These are phyloP conservation scores for Schizotus pectinicornis DNA, from an alignment of 2,888 invertebrate species.

Conservation along the genomic window DNA sequence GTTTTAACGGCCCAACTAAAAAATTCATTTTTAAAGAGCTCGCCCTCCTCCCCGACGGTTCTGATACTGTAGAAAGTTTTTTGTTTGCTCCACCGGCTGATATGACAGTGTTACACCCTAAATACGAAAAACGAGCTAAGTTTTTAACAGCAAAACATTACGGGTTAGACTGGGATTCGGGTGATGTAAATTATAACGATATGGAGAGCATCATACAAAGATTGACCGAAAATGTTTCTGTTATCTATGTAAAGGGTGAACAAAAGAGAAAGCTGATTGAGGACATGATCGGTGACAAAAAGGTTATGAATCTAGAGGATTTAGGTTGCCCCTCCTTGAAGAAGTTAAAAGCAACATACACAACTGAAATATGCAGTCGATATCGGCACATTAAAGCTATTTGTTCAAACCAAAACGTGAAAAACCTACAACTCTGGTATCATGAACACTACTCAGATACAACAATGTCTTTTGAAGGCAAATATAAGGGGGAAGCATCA, in stretches of 20 bases:
- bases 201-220: neutral
- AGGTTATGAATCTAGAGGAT: conserved; percentile 6
- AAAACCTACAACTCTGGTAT: conserved; percentile 6
- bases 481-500: neutral
- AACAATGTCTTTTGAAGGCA: conserved; percentile 3
- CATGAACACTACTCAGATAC: conserved; percentile 18
- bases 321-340: conserved; percentile 6
- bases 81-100: no score
- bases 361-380: neutral
- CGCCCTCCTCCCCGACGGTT: no score
- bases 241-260: conserved; percentile 4
- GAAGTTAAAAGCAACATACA: neutral
- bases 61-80: no score
- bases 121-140: no score
- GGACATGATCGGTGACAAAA: neutral
- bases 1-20: neutral
- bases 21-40: neutral
- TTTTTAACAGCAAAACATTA: no score
- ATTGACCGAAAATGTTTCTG: neutral
- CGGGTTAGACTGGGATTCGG: conserved; percentile 3
- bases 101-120: no score
- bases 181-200: conserved; percentile 2
- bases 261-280: conserved; percentile 1
- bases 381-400: neutral
- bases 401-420: conserved; percentile 3